A percentile compares a stretch with the other conserved stretches of the same genome.
These are phyloP conservation scores for Prietella phreatophila DNA, from an alignment of 2,113 vertebrate genomes.

Conservation along the genomic window DNA sequence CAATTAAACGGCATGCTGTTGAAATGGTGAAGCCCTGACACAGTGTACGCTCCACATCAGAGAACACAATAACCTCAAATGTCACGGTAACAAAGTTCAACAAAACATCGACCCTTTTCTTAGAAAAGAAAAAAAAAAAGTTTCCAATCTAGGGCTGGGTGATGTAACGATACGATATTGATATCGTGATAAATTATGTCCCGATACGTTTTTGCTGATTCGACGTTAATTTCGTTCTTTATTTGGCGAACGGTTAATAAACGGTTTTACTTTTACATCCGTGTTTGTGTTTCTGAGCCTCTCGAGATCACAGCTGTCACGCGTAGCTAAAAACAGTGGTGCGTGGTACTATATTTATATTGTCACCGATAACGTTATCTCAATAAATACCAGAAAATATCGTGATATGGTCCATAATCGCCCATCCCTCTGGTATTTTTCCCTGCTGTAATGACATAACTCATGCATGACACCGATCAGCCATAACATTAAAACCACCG, in stretches of 20 bases:
- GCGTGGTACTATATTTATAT: no score
- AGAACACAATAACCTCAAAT: constrained; percentile 5
- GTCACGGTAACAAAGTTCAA: background rate
- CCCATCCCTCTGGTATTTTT: no score
- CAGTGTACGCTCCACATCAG: constrained; percentile 10
- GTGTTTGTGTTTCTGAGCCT: no score
- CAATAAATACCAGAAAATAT: no score
- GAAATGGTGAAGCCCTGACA: background rate
- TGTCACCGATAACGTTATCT: no score
- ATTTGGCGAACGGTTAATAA: background rate
- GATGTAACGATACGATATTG: background rate
- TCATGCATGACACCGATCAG: background rate
- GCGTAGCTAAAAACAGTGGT: no score
- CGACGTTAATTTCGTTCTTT: background rate
- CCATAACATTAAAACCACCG: no score
- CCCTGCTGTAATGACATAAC: background rate
- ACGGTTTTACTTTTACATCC: no score
- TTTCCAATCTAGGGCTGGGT: background rate
- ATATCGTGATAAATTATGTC: background rate
- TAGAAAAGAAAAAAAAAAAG: no score
- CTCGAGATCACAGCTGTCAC: no score
- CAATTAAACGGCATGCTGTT: background rate
- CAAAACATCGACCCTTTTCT: background rate
- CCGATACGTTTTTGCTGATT: background rate
- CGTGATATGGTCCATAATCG: no score